Percentiles rank a stretch among this genome's conserved stretches.
These are phyloP conservation scores for Spea bombifrons DNA, from an alignment of 2,113 vertebrate genomes.

Conservation along the genomic window DNA sequence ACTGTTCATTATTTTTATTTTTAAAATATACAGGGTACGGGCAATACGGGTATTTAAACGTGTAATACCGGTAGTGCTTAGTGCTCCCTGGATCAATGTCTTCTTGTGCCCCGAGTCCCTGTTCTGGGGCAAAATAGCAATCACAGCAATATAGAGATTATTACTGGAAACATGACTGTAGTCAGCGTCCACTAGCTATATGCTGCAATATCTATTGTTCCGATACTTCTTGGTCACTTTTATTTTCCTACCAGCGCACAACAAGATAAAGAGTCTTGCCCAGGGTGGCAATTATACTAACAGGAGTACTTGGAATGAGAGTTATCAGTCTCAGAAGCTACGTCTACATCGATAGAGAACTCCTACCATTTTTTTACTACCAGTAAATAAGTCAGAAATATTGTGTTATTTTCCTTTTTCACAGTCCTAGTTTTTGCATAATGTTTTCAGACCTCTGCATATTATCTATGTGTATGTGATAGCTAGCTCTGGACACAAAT, in stretches of 20 bases:
- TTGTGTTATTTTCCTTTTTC: too few species aligned
- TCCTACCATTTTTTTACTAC: too few species aligned
- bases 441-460: too few species aligned
- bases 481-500: too few species aligned
- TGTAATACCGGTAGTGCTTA: conserved; percentile 4
- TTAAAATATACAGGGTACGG: background rate
- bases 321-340: background rate
- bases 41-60: conserved; percentile 10
- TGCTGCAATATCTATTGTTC: conserved; percentile 10
- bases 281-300: conserved; percentile 12
- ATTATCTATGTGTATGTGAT: too few species aligned
- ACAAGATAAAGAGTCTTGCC: conserved; percentile 21
- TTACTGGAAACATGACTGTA: conserved; percentile 25
- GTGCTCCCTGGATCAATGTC: conserved; percentile 22
- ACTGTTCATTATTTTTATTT: too few species aligned
- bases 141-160: conserved; percentile 30
- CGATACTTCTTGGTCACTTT: background rate
- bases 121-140: conserved; percentile 14
- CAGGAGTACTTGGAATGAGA: conserved; percentile 7
- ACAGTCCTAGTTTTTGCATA: too few species aligned
- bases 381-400: too few species aligned
- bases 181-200: conserved; percentile 9
- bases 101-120: background rate
- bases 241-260: background rate
- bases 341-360: background rate